Percentiles rank a stretch among this genome's conserved stretches.
Evolutionary conservation across 1,140 invertebrate genomes (phyloP).

Genomic region (Chironomus tepperi): DNA sequence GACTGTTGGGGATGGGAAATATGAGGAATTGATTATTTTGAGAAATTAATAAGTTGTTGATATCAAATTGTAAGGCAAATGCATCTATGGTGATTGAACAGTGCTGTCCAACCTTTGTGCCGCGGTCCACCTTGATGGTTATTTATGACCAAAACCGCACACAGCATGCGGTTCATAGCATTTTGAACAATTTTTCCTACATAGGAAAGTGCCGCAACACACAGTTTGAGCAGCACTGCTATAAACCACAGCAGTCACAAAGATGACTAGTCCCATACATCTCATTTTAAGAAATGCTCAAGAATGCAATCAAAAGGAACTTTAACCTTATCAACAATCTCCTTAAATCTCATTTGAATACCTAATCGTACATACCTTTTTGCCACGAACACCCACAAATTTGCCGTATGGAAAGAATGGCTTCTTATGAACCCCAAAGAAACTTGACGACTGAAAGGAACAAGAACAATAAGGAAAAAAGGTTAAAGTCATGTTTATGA

Average conservation of each 20-base stretch:
- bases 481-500: not conserved
- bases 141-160: no score
- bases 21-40: not conserved
- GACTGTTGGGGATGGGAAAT: not conserved
- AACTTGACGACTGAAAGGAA: slow-evolving; percentile 2
- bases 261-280: not conserved
- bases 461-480: not conserved
- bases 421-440: not conserved
- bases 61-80: no score
- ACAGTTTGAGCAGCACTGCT: no score
- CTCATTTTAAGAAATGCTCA: not conserved
- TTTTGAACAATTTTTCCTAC: no score
- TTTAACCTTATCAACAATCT: not conserved
- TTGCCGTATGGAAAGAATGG: not conserved
- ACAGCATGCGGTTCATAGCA: no score
- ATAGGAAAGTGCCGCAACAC: no score
- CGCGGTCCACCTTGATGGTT: no score
- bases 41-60: not conserved
- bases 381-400: slow-evolving; percentile 12
- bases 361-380: not conserved
- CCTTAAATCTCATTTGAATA: not conserved
- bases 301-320: no score
- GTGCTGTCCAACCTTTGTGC: no score
- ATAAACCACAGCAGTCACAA: no score
- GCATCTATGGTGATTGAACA: no score